Evolutionary conservation across 2,113 vertebrate species (phyloP).

Genomic region (Podarcis raffonei): DNA sequence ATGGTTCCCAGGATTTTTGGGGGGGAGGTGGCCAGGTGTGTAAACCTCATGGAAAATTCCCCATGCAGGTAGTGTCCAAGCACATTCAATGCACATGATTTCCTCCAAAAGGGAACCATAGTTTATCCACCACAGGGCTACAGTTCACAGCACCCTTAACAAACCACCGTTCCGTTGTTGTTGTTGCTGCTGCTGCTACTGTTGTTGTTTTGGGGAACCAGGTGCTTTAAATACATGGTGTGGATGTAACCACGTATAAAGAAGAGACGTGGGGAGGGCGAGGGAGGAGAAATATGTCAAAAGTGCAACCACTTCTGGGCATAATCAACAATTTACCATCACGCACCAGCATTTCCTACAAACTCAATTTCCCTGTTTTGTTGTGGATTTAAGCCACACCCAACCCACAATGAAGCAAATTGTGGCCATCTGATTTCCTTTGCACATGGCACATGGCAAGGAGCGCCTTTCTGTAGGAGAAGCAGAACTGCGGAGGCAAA

Average conservation of each 20-base stretch:
- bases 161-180: no score
- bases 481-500: not conserved
- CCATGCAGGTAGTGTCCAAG: no score
- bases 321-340: not conserved
- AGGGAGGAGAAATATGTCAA: not conserved
- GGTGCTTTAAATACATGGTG: no score
- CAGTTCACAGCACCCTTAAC: no score
- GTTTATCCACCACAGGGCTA: no score
- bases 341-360: constrained; percentile 1
- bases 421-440: not conserved
- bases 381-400: not conserved
- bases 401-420: not conserved
- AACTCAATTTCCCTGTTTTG: not conserved
- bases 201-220: no score
- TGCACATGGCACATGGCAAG: not conserved
- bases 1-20: no score
- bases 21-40: no score
- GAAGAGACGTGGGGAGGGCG: not conserved
- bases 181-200: no score
- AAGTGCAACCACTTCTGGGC: not conserved
- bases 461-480: not conserved
- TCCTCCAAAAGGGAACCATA: no score
- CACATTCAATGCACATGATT: no score
- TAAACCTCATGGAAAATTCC: no score
- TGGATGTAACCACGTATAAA: not conserved